Conservation (phyloP, 2,888 invertebrate species). For the Athalia cordata region DNA sequence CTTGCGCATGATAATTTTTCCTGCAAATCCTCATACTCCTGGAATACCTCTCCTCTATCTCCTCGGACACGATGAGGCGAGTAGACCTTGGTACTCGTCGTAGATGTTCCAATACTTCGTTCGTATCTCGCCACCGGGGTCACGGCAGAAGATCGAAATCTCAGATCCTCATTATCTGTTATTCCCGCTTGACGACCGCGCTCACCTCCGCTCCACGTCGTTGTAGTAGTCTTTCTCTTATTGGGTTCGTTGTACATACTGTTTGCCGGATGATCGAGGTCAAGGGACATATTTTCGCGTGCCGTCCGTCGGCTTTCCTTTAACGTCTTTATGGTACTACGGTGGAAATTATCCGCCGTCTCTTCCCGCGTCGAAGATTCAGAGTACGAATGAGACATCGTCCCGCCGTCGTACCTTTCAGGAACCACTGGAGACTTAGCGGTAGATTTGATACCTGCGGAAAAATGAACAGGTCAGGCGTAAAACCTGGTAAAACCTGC, state of each 20-base stretch:
- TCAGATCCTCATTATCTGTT: too few species aligned
- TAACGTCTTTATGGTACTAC: not conserved
- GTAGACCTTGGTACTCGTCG: not conserved
- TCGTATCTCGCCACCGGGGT: constrained; percentile 16
- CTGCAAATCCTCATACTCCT: constrained; percentile 46
- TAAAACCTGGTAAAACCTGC: not conserved
- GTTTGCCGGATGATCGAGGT: too few species aligned
- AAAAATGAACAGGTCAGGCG: not conserved
- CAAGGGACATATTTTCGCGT: not conserved
- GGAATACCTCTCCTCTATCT: constrained; percentile 55
- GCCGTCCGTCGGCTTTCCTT: not conserved
- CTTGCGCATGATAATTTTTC: constrained; percentile 62
- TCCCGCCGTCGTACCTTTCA: constrained; percentile 51
- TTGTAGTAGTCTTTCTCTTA: not conserved
- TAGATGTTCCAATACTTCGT: constrained; percentile 34
- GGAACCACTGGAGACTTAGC: constrained; percentile 53
- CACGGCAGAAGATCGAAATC: constrained; percentile 51
- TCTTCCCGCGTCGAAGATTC: constrained; percentile 52
- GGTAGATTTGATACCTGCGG: constrained; percentile 57
- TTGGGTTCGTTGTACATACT: too few species aligned
- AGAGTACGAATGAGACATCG: constrained; percentile 53
- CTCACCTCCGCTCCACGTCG: too few species aligned
- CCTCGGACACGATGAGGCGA: constrained; percentile 50
- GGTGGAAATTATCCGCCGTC: not conserved
- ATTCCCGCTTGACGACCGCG: too few species aligned